Conservation (phyloP, 2,797 vertebrate species). For the Loris lydekkerianus region DNA sequence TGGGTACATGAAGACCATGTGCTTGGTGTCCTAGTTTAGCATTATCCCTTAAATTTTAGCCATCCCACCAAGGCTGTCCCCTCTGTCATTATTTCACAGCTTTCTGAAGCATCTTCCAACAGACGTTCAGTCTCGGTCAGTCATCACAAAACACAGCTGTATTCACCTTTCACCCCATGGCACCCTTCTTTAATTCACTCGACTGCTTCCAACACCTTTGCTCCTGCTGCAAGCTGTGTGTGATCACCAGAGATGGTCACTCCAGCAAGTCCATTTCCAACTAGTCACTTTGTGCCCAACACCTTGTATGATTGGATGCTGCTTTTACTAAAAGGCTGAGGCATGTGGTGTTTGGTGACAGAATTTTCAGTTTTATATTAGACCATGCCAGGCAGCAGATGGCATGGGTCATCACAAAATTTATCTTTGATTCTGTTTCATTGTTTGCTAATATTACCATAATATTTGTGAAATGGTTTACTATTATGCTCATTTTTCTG, state of each 20-base stretch:
- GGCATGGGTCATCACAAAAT: conserved; percentile 78
- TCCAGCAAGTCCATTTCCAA: conserved; percentile 59
- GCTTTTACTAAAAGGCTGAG: conserved; percentile 78
- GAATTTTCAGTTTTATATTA: conserved; percentile 78
- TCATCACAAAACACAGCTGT: neutral
- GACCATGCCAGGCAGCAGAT: conserved; percentile 81
- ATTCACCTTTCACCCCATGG: conserved; percentile 44
- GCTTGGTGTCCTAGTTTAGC: neutral
- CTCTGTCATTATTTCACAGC: conserved; percentile 74
- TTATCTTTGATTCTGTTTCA: conserved; percentile 77
- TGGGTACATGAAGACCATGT: neutral
- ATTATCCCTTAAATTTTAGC: conserved; percentile 36
- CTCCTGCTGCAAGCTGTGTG: conserved; percentile 70
- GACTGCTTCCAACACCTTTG: conserved; percentile 70
- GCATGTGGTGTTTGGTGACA: conserved; percentile 80
- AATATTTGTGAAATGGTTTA: conserved; percentile 71
- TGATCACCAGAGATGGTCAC: conserved; percentile 68
- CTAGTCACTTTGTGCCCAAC: conserved; percentile 79
- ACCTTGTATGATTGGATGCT: conserved; percentile 75
- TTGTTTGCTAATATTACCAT: conserved; percentile 79
- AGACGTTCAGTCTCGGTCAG: conserved; percentile 65
- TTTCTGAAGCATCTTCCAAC: conserved; percentile 69
- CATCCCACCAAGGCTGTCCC: neutral
- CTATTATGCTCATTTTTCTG: conserved; percentile 74
- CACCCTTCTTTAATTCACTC: conserved; percentile 49